Evolutionary conservation across 2,797 vertebrate genomes (phyloP), one percentile per base, ranked within the genome.

Genomic region (Notamacropus eugenii): DNA sequence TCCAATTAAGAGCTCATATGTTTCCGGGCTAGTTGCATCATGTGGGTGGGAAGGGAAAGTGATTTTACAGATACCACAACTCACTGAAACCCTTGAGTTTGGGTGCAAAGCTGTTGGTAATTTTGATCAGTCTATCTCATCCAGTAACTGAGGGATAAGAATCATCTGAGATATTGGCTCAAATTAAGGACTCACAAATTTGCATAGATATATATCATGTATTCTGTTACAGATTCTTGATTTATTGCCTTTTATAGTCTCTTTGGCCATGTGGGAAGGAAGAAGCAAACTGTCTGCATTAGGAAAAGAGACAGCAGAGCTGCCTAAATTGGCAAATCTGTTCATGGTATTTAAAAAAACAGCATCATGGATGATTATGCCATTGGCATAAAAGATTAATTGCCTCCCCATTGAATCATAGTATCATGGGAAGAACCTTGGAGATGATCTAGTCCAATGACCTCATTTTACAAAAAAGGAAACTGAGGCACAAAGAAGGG

Each of bases 211-310:
- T 93, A 4, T 91, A 90, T 92, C 56, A 55, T 54, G 54, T 40
- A 12, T n/a, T 92, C 93, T 93, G 91, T 46, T 12, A n/a, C 92
- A 4, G 46, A 59, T 92, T 91, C 82, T 29, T 57, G 91, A 90
- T 58, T 90, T 82, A 14, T 29, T 93, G 67, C 92, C 94, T 59
- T 58, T 95, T 93, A 93, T 22, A 62, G 11, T 29, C 24, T 92
- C 96, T 93, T 46, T 52, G 55, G 90, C 94, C 52, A 22, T 3
- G 58, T 90, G 95, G 92, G 94, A 95, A 91, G 87, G 28, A 57
- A 87, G 93, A 0, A 92, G 50, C 0, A 10, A 95, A 8, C 6
- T 52, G 54, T 91, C 57, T 90, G 55, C 16, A n/a, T 54, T 29
- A n/a, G 52, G 57, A 19, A 50, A 13, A 54, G 31, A 0, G 27